Evolutionary conservation across 2,113 vertebrate genomes (phyloP).

Genomic region (Oncorhynchus tshawytscha): DNA sequence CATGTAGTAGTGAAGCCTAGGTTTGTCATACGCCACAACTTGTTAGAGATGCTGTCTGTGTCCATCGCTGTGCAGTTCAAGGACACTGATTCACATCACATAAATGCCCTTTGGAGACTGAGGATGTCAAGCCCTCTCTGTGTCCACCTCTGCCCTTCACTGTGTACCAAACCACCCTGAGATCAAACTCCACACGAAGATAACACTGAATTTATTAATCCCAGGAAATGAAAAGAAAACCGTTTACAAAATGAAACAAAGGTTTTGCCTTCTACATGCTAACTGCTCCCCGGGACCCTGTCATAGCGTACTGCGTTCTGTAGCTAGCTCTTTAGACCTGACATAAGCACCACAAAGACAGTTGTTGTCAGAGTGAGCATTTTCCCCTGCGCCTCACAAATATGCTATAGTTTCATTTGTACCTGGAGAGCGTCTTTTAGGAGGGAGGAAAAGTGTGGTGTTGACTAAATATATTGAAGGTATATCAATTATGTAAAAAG

Average conservation of each 20-base stretch:
- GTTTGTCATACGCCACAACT: conserved; percentile 22
- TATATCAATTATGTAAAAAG: conserved; percentile 50
- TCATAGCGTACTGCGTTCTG: conserved; percentile 29
- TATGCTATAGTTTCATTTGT: conserved; percentile 37
- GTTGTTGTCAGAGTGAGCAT: conserved; percentile 27
- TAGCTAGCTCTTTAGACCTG: conserved; percentile 23
- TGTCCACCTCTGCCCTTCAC: conserved; percentile 62
- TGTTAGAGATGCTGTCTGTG: conserved; percentile 34
- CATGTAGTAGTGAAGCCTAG: conserved; percentile 28
- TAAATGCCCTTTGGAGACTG: conserved; percentile 53
- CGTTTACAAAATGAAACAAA: conserved; percentile 21
- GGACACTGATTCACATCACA: conserved; percentile 73
- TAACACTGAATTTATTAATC: conserved; percentile 34
- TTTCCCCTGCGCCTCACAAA: conserved; percentile 27
- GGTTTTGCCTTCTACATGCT: conserved; percentile 45
- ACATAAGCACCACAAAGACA: conserved; percentile 42
- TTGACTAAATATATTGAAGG: conserved; percentile 50
- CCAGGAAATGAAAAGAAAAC: conserved; percentile 16
- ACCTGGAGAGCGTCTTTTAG: conserved; percentile 36
- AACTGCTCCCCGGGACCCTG: conserved; percentile 45
- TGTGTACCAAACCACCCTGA: conserved; percentile 39
- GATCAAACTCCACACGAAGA: conserved; percentile 18
- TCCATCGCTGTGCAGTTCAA: conserved; percentile 67
- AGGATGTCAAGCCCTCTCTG: conserved; percentile 61
- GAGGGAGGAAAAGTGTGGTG: conserved; percentile 32